Evolutionary conservation across 2,888 invertebrate genomes (phyloP).

Genomic region (Dascillus cervinus): DNA sequence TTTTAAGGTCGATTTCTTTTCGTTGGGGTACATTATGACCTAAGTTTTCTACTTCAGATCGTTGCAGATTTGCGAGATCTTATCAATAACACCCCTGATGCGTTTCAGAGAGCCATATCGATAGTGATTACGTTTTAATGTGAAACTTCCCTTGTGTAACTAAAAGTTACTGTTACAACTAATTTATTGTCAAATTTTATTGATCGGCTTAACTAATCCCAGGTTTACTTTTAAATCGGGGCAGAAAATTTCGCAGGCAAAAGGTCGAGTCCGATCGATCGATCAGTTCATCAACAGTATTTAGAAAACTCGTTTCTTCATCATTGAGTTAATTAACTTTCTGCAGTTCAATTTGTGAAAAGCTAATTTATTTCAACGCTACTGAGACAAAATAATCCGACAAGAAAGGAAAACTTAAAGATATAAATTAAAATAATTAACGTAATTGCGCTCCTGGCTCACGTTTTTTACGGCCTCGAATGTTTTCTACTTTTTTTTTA

Average conservation of each 20-base stretch:
- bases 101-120: too few species aligned
- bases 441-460: conserved; percentile 26
- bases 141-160: too few species aligned
- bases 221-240: too few species aligned
- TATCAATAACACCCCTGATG: too few species aligned
- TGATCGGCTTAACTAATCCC: too few species aligned
- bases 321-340: conserved; percentile 36
- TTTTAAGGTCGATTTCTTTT: too few species aligned
- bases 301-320: conserved; percentile 25
- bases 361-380: conserved; percentile 33
- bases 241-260: conserved; percentile 2
- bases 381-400: conserved; percentile 32
- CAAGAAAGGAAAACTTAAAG: conserved; percentile 26
- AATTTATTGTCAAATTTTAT: too few species aligned
- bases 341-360: conserved; percentile 30
- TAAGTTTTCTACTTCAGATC: too few species aligned
- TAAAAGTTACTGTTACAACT: too few species aligned
- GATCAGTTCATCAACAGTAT: conserved; percentile 18
- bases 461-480: conserved; percentile 21
- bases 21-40: too few species aligned
- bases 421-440: conserved; percentile 36
- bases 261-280: conserved; percentile 11
- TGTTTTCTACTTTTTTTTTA: conserved; percentile 20
- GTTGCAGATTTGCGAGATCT: too few species aligned
- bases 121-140: too few species aligned